These are phyloP conservation scores for Dolichomitus sp. DNA, from an alignment of 2,888 invertebrate species.

Conservation along the genomic window DNA sequence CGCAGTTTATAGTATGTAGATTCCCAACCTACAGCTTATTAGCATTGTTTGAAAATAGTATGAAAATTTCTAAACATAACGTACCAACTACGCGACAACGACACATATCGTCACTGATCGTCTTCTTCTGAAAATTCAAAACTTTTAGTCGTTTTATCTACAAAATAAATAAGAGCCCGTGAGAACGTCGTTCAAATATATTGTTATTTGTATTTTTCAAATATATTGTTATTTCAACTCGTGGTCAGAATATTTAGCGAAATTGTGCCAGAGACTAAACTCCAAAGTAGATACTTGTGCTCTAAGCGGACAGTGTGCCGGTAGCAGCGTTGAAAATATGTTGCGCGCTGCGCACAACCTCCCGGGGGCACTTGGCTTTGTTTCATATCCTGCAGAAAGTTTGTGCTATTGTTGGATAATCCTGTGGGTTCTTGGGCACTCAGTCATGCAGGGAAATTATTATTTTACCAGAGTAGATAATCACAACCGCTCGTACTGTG, in stretches of 20 bases:
- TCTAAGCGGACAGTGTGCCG: constrained; percentile 9
- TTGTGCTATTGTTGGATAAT: constrained; percentile 36
- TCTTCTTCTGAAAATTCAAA: constrained; percentile 11
- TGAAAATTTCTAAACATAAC: neutral
- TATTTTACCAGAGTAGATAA: constrained; percentile 25
- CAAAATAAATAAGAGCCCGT: neutral
- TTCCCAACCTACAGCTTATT: too few relatives aligned
- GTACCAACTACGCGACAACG: neutral
- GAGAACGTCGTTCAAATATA: constrained; percentile 24
- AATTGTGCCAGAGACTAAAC: constrained; percentile 26
- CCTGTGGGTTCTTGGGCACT: constrained; percentile 15
- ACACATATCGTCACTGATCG: neutral
- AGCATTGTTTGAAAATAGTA: too few relatives aligned
- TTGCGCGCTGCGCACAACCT: constrained; percentile 7
- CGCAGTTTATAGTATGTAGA: too few relatives aligned
- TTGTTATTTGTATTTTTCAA: constrained; percentile 32
- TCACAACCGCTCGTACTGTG: neutral
- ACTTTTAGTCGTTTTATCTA: constrained; percentile 9
- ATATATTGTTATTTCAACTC: constrained; percentile 31
- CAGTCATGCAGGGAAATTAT: constrained; percentile 22
- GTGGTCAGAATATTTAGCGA: constrained; percentile 21
- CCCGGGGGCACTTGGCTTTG: constrained; percentile 29
- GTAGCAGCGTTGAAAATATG: constrained; percentile 19
- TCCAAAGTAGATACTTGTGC: constrained; percentile 21
- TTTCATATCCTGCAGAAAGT: constrained; percentile 19